Percentiles rank a stretch among this genome's conserved stretches.
phyloP scores from a whole-genome alignment of 2,113 vertebrate species.

The Phyllopteryx taeniolatus region DNA sequence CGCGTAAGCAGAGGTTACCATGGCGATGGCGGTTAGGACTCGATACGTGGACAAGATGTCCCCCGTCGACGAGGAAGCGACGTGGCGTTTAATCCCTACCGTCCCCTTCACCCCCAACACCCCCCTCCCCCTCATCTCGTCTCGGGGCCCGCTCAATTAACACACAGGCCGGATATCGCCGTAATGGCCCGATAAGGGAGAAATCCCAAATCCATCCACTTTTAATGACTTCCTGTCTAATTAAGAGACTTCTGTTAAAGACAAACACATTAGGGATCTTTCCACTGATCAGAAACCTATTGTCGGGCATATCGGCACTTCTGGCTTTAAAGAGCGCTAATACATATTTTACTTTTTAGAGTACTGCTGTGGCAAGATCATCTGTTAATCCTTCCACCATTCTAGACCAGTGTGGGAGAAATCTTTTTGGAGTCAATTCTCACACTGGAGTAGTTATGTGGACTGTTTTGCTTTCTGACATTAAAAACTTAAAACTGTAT shows the following conservation, averaged over 20 bases:
- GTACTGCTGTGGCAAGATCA: slow-evolving; percentile 16
- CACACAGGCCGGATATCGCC: slow-evolving; percentile 57
- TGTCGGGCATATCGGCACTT: slow-evolving; percentile 53
- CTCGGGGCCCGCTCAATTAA: slow-evolving; percentile 70
- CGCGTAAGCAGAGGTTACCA: slow-evolving; percentile 23
- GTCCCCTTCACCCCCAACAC: too few relatives aligned
- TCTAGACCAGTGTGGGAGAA: slow-evolving; percentile 43
- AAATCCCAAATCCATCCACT: slow-evolving; percentile 71
- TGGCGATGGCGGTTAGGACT: neutral
- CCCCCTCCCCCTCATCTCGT: neutral
- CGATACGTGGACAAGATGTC: neutral
- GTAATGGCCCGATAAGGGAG: slow-evolving; percentile 69
- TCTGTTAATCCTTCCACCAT: slow-evolving; percentile 37
- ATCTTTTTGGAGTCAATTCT: slow-evolving; percentile 41
- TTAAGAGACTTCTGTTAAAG: slow-evolving; percentile 64
- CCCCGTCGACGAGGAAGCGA: neutral
- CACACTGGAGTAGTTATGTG: slow-evolving; percentile 32
- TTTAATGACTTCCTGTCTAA: slow-evolving; percentile 77
- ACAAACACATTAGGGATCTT: slow-evolving; percentile 33
- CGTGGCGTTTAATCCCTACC: neutral
- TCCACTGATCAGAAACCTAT: slow-evolving; percentile 55
- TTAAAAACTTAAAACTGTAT: neutral
- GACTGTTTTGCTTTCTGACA: neutral
- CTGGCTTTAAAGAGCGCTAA: slow-evolving; percentile 28
- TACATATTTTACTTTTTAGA: slow-evolving; percentile 15